phyloP scores from a whole-genome alignment of 2,113 vertebrate species.

The Onychostoma macrolepis region DNA sequence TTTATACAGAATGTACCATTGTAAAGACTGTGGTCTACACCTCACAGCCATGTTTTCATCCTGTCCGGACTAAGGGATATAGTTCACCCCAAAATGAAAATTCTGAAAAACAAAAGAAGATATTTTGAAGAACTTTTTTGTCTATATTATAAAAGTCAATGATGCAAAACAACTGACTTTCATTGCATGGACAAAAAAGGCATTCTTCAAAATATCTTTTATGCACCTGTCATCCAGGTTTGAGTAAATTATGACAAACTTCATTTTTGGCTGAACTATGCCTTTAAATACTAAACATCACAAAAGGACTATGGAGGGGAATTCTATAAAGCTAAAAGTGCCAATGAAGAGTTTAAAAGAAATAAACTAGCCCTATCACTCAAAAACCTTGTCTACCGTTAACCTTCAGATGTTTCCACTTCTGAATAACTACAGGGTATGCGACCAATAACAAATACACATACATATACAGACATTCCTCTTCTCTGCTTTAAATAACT shows the following conservation, averaged over 20 bases:
- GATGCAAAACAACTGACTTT: neutral
- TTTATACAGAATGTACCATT: neutral
- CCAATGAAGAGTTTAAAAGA: neutral
- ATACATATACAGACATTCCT: constrained; percentile 37
- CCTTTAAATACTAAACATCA: neutral
- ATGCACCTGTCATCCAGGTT: neutral
- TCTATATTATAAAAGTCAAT: neutral
- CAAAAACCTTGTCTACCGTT: neutral
- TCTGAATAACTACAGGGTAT: neutral
- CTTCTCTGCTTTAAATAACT: constrained; percentile 50
- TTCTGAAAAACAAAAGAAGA: neutral
- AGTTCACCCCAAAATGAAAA: neutral
- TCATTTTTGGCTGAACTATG: neutral
- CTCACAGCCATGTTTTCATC: neutral
- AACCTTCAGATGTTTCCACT: neutral
- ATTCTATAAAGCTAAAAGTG: neutral
- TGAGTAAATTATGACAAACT: neutral
- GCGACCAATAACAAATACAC: constrained; percentile 12
- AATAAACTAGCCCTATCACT: neutral
- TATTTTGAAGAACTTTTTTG: neutral
- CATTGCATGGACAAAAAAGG: neutral
- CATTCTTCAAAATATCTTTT: neutral
- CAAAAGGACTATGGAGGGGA: neutral
- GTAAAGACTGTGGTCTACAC: neutral
- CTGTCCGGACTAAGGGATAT: neutral